Evolutionary conservation across 1,140 invertebrate genomes (phyloP).

Genomic region (Drosophila parabipectinata): DNA sequence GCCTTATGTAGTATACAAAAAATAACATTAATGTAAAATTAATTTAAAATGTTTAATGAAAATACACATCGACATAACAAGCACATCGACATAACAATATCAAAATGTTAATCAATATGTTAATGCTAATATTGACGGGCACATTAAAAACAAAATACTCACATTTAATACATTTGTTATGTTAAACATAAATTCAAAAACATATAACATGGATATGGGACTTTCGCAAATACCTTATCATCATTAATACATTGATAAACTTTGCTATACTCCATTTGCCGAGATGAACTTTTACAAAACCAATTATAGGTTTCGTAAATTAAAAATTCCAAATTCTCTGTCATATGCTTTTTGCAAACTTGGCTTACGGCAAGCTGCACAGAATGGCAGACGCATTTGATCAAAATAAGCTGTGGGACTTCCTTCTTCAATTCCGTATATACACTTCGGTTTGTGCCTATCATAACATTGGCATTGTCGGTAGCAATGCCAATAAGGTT

Average conservation of each 20-base stretch:
- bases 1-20: background rate
- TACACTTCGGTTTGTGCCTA: background rate
- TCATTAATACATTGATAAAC: constrained; percentile 16
- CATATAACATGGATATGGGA: background rate
- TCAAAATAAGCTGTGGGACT: background rate
- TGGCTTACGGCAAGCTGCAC: constrained; percentile 76
- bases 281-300: no score
- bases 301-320: background rate
- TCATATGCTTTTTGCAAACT: constrained; percentile 37
- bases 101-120: no score
- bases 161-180: background rate
- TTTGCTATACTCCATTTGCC: constrained; percentile 5
- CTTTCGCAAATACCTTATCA: constrained; percentile 9
- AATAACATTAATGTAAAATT: background rate
- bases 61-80: background rate
- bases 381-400: constrained; percentile 31
- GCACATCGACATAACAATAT: background rate
- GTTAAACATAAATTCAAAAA: background rate
- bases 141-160: no score
- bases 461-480: constrained; percentile 1
- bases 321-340: constrained; percentile 79
- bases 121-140: no score
- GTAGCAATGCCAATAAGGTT: no score
- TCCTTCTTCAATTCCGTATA: background rate
- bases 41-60: background rate